Conservation (phyloP, 2,888 invertebrate genomes). For the Dynastes tityus region DNA sequence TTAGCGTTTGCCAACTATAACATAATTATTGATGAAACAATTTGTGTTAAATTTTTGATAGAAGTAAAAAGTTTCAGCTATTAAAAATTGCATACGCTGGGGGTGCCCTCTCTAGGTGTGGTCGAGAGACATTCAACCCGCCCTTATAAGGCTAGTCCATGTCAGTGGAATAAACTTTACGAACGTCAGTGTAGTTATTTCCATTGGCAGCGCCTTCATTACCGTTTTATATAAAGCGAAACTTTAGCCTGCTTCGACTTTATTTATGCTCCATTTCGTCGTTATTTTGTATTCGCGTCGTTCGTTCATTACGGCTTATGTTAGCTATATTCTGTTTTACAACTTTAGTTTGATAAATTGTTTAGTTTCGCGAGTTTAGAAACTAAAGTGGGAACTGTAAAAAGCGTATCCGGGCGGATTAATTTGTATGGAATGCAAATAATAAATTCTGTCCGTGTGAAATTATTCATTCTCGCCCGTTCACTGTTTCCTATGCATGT, state of each 20-base stretch:
- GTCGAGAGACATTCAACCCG: no score
- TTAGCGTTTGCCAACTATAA: no score
- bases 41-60: no score
- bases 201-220: slow-evolving; percentile 58
- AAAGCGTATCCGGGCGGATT: slow-evolving; percentile 50
- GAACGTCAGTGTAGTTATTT: slow-evolving; percentile 5
- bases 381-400: slow-evolving; percentile 49
- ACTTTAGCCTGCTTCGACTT: slow-evolving; percentile 57
- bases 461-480: slow-evolving; percentile 25
- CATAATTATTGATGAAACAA: no score
- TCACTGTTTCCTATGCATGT: background rate
- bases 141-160: no score
- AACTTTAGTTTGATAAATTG: slow-evolving; percentile 53
- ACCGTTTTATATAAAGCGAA: slow-evolving; percentile 60
- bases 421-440: slow-evolving; percentile 50
- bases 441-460: slow-evolving; percentile 34
- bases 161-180: background rate
- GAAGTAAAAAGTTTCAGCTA: no score
- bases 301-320: slow-evolving; percentile 53
- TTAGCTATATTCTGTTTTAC: slow-evolving; percentile 53
- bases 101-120: no score
- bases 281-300: slow-evolving; percentile 54
- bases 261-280: slow-evolving; percentile 57
- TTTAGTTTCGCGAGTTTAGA: slow-evolving; percentile 51
- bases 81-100: no score